These are phyloP conservation scores for Ceratina calcarata DNA, from an alignment of 1,140 invertebrate genomes.

Conservation along the genomic window DNA sequence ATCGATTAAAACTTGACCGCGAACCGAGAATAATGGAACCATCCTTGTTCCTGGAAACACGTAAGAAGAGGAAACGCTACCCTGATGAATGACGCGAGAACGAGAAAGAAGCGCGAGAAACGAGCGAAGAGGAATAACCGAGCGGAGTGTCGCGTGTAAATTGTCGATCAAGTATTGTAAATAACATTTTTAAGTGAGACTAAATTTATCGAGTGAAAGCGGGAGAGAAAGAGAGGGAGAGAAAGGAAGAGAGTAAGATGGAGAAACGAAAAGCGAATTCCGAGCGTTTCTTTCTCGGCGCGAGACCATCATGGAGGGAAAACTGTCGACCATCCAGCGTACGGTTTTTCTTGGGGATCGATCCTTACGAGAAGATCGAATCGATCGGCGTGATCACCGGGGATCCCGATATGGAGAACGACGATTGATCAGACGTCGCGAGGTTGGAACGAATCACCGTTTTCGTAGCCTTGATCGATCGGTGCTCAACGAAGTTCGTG, in stretches of 20 bases:
- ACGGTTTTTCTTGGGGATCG: not conserved
- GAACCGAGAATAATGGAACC: not conserved
- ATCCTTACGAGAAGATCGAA: not conserved
- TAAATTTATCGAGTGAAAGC: constrained; percentile 52
- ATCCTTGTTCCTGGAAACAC: not conserved
- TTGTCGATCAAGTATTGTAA: constrained; percentile 58
- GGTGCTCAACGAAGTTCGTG: not conserved
- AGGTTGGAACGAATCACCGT: not conserved
- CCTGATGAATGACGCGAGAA: not conserved
- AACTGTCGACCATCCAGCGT: not conserved
- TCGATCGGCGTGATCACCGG: not conserved
- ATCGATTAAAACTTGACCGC: not conserved
- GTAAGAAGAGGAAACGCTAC: not conserved
- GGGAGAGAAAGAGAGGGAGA: not conserved
- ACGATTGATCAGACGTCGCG: not conserved
- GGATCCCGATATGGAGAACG: not conserved
- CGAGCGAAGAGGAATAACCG: constrained; percentile 1
- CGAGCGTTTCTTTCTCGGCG: constrained; percentile 38
- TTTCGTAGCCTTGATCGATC: not conserved
- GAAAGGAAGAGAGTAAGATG: not conserved
- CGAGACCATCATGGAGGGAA: not conserved
- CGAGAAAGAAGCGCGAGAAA: constrained; percentile 21
- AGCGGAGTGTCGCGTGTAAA: constrained; percentile 46
- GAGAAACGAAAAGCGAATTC: not conserved
- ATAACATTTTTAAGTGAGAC: constrained; percentile 59